Conservation (phyloP, 2,113 vertebrate genomes). For the Macrotis lagotis region DNA sequence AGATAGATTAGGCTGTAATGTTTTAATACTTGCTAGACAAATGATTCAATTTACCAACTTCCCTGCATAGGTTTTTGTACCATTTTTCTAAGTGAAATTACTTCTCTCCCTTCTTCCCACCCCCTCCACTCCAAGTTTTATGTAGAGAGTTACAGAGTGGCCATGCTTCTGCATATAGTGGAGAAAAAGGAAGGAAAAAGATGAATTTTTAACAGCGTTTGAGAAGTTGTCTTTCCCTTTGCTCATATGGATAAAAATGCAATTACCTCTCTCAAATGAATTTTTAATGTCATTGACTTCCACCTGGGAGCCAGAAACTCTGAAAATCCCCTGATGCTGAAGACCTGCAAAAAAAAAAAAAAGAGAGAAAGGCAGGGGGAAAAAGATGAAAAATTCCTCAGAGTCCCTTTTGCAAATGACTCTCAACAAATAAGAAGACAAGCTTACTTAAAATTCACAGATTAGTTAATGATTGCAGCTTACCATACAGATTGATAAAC, state of each 20-base stretch:
- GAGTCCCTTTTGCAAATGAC: neutral
- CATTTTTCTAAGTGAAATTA: neutral
- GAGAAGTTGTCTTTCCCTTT: constrained; percentile 48
- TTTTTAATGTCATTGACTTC: constrained; percentile 99
- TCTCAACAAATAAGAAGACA: constrained; percentile 4
- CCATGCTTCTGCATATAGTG: neutral
- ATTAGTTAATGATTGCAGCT: constrained; percentile 67
- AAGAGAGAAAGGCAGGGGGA: constrained; percentile 36
- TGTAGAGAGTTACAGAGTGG: constrained; percentile 18
- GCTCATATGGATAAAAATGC: constrained; percentile 57
- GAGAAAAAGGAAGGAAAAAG: constrained; percentile 44
- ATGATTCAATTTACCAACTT: constrained; percentile 21
- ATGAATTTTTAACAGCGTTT: constrained; percentile 52
- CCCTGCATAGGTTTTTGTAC: neutral
- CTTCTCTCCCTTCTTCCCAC: neutral
- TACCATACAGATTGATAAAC: constrained; percentile 99
- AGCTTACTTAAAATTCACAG: neutral
- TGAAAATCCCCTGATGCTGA: constrained; percentile 98
- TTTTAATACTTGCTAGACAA: neutral
- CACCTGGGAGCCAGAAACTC: constrained; percentile 97
- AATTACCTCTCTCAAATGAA: constrained; percentile 98
- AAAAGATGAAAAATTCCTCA: constrained; percentile 25
- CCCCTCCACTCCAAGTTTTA: constrained; percentile 35
- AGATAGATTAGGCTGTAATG: neutral
- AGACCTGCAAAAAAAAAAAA: constrained; percentile 87